Base-by-base conservation (phyloP, 2,888 invertebrate genomes). In the Hypomecis punctinalis region DNA sequence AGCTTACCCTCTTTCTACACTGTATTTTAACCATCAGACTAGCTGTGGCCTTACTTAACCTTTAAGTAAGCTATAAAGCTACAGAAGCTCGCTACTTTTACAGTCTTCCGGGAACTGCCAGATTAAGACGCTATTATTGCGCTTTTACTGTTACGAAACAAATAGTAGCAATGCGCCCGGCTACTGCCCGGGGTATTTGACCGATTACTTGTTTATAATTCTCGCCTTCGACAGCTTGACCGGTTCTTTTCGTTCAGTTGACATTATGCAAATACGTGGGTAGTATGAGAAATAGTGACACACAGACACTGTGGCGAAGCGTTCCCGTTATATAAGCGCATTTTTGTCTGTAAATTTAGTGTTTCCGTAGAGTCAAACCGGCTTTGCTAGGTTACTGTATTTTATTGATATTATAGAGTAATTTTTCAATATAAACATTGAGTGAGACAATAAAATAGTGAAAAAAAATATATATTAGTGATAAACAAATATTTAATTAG, bases 101-200 rank as follows among this genome's bases (percentile, higher is more conserved):
- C 33, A 43, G n/a, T 51, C 36, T 43, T 61, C 53, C 48, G 47
- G 42, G 35, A 52, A 48, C 11, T 36, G 37, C 23, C 48, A 43
- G 43, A 61, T 57, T 57, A 35, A 56, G 33, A 40, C 11, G 35
- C n/a, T 40, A 53, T 54, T 45, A 58, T 72, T 66, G 65, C 63
- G 52, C 52, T 61, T 70, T 63, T 69, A 77, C 80, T 74, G 69
- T 68, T 71, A 68, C 49, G 43, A 49, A 66, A 42, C 37, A 53
- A 69, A 69, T 71, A 74, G 70, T 69, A 72, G 72, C 73, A 76
- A 70, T 70, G 67, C 43, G 58, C 62, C 67, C 71, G 68, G 76
- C 72, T 73, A 47, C 69, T 66, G 60, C 66, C 56, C 61, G 67
- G 76, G 79, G 81, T 80, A 65, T 74, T 80, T 76, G 77, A 78